Evolutionary conservation across 1,140 invertebrate genomes (phyloP).

Genomic region (Drosophila arawakana): DNA sequence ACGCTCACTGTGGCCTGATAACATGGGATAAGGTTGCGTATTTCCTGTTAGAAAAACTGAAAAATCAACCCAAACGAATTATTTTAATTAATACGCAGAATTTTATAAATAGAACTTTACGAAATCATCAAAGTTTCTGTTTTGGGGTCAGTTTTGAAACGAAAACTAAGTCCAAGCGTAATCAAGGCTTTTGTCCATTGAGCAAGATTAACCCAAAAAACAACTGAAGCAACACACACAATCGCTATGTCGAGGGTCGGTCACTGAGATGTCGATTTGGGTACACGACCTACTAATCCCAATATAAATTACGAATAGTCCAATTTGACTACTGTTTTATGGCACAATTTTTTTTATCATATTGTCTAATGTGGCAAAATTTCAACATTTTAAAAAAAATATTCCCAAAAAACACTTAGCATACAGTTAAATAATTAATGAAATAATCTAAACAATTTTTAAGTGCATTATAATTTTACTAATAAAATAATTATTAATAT

Average conservation of each 20-base stretch:
- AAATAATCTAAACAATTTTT: too few relatives aligned
- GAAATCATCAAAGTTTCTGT: constrained; percentile 53
- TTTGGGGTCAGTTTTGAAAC: constrained; percentile 70
- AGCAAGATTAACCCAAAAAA: constrained; percentile 28
- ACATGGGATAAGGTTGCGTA: constrained; percentile 75
- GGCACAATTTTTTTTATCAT: neutral
- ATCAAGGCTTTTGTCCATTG: constrained; percentile 49
- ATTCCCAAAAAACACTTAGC: too few relatives aligned
- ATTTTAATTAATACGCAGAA: constrained; percentile 63
- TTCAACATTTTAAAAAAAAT: neutral
- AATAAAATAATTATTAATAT: too few relatives aligned
- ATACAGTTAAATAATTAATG: too few relatives aligned
- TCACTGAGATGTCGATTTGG: constrained; percentile 20
- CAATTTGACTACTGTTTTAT: neutral
- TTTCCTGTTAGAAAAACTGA: constrained; percentile 72
- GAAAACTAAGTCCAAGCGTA: constrained; percentile 11
- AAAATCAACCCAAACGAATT: constrained; percentile 22
- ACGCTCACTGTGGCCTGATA: constrained; percentile 57
- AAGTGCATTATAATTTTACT: too few relatives aligned
- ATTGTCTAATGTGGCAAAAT: neutral
- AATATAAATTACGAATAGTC: neutral
- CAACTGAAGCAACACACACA: neutral
- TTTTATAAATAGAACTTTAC: constrained; percentile 67
- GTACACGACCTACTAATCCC: constrained; percentile 32
- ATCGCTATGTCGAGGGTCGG: neutral